Evolutionary conservation across 2,888 invertebrate species (phyloP), one percentile per base, ranked within the genome.

Genomic region (Sesia bembeciformis): DNA sequence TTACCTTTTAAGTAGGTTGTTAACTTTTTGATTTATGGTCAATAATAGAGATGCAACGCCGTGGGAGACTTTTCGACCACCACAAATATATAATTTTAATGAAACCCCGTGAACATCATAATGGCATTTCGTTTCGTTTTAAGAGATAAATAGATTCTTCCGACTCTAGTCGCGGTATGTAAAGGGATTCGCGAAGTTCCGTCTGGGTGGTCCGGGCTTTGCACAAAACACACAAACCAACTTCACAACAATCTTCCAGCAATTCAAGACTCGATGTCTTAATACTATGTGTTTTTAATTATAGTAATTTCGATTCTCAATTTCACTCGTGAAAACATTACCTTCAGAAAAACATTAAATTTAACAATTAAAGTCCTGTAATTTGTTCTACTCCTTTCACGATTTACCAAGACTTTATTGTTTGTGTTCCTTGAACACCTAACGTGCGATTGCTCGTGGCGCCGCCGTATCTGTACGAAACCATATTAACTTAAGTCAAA

Each of bases 1-100:
- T 76, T 80, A 81, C 82, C 87, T 89, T 87, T 87, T 89, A 88
- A 88, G 87, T 84, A 88, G 85, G 89, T 89, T 88, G 89, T 89
- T 89, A 89, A 88, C 85, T 84, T 89, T 89, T 88, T 88, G 89
- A 89, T 89, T 89, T 88, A 89, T 86, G 83, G 81, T 81, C 86
- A 87, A 88, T 88, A 89, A 89, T 89, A 88, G 87, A 88, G 88
- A 87, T 78, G 83, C 84, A 86, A 84, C 86, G 76, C 87, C 82
- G 86, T 88, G 88, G 87, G 89, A 88, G 86, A 83, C 85, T 85
- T 63, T 63, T 68, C 72, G 78, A 79, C 84, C 81, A 81, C 82
- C 78, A 78, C 72, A 81, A 81, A 77, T 72, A 80, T 79, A 83
- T 84, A 83, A 83, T 85, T 84, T 83, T 83, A 83, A 85, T 81